Base-by-base conservation (phyloP, 2,888 invertebrate species). In the Drosophila bunnanda region DNA sequence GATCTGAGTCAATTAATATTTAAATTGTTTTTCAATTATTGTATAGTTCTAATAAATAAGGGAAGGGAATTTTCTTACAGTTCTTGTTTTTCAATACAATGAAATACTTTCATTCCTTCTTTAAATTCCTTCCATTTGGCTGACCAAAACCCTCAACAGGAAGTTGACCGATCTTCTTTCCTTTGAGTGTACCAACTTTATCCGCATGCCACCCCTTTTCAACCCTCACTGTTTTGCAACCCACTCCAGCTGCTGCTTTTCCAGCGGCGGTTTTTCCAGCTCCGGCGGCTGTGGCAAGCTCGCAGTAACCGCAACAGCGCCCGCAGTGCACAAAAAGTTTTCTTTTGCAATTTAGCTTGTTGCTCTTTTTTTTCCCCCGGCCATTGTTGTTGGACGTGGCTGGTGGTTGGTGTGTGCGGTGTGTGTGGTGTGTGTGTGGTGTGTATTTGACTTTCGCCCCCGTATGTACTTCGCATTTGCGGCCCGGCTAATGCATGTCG, bases 401-500 rank as follows among this genome's bases (percentile, higher is more conserved):
- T 58, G 64, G 67, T 73, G 56, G 46, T 55, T 57, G 32, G 52
- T 39, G 53, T 67, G 39, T 66, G 79, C 54, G 67, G 54, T 68
- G 39, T 67, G 79, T 54, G 88, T 79, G 71, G 50, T 32, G 59
- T 67, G 55, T 60, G 55, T 61, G 79, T 48, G 88, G 82, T 75
- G 50, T 75, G 74, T 84, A 77, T 84, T 86, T 89, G 86, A 85
- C 85, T 85, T 88, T 87, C 77, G 74, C 78, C 79, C 72, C 67
- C 79, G 38, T 52, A 55, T 71, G 72, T 58, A 58, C 66, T 65
- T 74, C 75, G 68, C 72, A 77, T 77, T 78, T 89, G 85, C 74
- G 88, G 85, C 75, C 74, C 75, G 68, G 77, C 89, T 85, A 86
- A 86, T 86, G 86, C 85, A 88, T 79, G 88, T 87, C 80, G 85